Percentiles rank a stretch among this genome's conserved stretches.
These are phyloP conservation scores for Teleopsis dalmanni DNA, from an alignment of 1,140 invertebrate genomes.

Conservation along the genomic window DNA sequence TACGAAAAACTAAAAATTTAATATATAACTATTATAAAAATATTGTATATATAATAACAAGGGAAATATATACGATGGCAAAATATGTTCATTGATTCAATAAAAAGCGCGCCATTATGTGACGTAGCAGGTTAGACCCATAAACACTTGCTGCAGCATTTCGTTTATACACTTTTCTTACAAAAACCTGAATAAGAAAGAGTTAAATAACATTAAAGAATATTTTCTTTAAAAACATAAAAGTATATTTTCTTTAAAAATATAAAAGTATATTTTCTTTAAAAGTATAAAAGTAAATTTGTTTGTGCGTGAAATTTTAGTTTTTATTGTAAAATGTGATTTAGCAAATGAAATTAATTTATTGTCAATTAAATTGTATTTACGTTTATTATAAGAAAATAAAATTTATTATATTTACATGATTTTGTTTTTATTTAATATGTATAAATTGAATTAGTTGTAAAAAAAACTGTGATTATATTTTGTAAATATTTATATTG, in stretches of 20 bases:
- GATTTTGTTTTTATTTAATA: too few relatives aligned
- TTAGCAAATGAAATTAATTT: too few relatives aligned
- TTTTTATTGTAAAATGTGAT: background rate
- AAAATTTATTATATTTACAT: too few relatives aligned
- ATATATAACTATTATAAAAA: too few relatives aligned
- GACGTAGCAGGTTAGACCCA: conserved; percentile 24
- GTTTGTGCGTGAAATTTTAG: background rate
- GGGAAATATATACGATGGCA: background rate
- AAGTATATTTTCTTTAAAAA: background rate
- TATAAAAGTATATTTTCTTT: background rate
- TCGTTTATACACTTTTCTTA: background rate
- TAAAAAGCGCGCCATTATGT: conserved; percentile 42
- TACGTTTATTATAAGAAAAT: too few relatives aligned
- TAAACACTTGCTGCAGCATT: conserved; percentile 10
- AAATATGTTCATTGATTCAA: conserved; percentile 15
- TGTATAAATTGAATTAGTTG: too few relatives aligned
- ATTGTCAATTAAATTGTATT: too few relatives aligned
- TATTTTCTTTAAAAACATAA: background rate
- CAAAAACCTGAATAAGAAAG: background rate
- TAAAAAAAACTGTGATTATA: too few relatives aligned
- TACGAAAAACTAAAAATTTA: too few relatives aligned
- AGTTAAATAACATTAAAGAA: background rate
- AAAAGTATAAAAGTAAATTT: background rate
- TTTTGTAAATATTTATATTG: conserved; percentile 19
- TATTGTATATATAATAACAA: too few relatives aligned